Evolutionary conservation across 2,888 invertebrate genomes (phyloP).

Genomic region (Torymus auratus): DNA sequence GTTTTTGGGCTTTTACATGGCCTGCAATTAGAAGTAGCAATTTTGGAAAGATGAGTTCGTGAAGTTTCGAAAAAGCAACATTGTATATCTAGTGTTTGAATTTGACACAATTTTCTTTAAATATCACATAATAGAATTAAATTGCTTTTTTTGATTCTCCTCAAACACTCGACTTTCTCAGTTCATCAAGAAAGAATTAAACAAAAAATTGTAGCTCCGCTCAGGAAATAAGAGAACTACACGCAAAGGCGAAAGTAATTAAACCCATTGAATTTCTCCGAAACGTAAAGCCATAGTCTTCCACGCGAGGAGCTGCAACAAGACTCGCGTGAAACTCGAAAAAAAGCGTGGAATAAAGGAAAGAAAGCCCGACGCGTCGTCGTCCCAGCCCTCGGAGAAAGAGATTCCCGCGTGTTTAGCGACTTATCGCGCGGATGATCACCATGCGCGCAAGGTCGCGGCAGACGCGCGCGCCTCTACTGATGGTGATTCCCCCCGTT

Average conservation of each 20-base stretch:
- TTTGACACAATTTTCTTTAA: too few relatives aligned
- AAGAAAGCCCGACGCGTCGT: too few relatives aligned
- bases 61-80: background rate
- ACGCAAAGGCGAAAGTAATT: slow-evolving; percentile 18
- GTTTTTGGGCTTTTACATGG: background rate
- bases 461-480: too few relatives aligned
- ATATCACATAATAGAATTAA: too few relatives aligned
- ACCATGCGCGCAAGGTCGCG: too few relatives aligned
- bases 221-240: background rate
- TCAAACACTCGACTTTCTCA: slow-evolving; percentile 15
- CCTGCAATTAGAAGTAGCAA: background rate
- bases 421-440: too few relatives aligned
- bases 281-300: slow-evolving; percentile 9
- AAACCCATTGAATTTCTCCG: slow-evolving; percentile 1
- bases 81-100: too few relatives aligned
- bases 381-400: too few relatives aligned
- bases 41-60: background rate
- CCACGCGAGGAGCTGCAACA: background rate
- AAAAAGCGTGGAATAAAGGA: too few relatives aligned
- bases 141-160: background rate
- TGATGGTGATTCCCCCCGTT: too few relatives aligned
- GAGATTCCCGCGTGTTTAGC: too few relatives aligned
- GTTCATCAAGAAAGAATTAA: slow-evolving; percentile 2
- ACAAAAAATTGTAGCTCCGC: slow-evolving; percentile 26
- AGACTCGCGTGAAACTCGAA: background rate